Evolutionary conservation across 1,140 invertebrate genomes (phyloP), one percentile per base, ranked within the genome.

Genomic region (Drosophila grimshawi): DNA sequence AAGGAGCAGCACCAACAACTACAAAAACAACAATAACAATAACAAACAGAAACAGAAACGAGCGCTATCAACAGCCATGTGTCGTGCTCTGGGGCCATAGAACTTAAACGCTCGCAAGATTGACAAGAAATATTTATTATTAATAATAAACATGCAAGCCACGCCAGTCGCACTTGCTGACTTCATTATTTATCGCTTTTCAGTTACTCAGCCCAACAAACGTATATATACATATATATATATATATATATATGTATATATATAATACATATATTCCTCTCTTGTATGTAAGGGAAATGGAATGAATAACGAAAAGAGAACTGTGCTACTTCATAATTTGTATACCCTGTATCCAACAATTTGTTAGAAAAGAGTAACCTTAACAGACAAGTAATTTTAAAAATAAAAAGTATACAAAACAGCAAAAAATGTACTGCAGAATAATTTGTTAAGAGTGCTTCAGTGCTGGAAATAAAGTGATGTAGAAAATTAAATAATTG

Each of bases 121-220:
- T 86, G 83, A 88, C 79, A 86, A 86, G 83, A 89, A 88, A 78
- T 88, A 88, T 88, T 83, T 88, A 88, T 88, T 88, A 88, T 88
- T 89, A 88, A 89, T 88, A 85, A 89, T 89, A 89, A 89, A 88
- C 85, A 88, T 88, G 85, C 85, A 72, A 88, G 80, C 74, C 53
- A 80, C 56, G 80, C 85, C 85, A 80, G 69, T 66, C 77, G 77
- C 85, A 89, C 85, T 88, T 83, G 80, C 85, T 85, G 85, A 85
- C 85, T 88, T 88, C 80, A 89, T 88, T 83, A 88, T 88, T 89
- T 88, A 88, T 88, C 77, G 85, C 85, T 89, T 88, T 83, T 83
- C 69, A 89, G 76, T 64, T 53, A 10, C 39, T 3, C 32, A 32
- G 10, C 19, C 49, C 3, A 11, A 37, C 35, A 37, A 7, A 33